Base-by-base conservation (phyloP, 2,113 vertebrate species). In the Crocuta crocuta region DNA sequence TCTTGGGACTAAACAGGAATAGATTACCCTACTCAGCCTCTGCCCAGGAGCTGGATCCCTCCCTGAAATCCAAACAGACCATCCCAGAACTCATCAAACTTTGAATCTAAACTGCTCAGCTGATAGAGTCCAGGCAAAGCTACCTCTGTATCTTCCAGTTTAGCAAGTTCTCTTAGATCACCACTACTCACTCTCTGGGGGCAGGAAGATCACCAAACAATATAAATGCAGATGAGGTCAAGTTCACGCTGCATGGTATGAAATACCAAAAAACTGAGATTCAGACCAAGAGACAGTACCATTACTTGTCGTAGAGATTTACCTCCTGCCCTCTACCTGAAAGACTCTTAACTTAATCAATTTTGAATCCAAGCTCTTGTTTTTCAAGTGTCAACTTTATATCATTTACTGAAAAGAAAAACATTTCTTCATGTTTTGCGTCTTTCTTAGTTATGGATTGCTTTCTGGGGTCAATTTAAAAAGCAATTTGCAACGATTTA, bases 381-480 rank as follows among this genome's bases (percentile, higher is more conserved):
- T 98, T 98, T 98, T 98, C 98, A 98, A 68, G 21, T 68, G 86
- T 26, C 66, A 79, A 65, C 35, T 96, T 97, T 97, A 95, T 95
- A 93, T 98, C 96, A 98, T 93, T 98, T 97, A 31, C 35, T 55
- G 58, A 79, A 91, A 89, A 82, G 85, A 81, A 95, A 92, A 96
- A 85, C 48, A 86, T 76, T 81, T 95, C 76, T 97, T 98, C 82
- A 97, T 71, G 89, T 79, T 78, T 92, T 94, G 28, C 95, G 78
- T 94, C 97, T 95, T 68, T 97, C 95, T 97, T 94, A 95, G 76
- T 96, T 95, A 98, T 89, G 95, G 94, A 96, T 91, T 21, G 23
- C 96, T 86, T 98, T 96, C 86, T 89, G 95, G 71, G 96, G 96
- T 98, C 93, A 96, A 83, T 95, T 97, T 79, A 96, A 78, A 98